These are phyloP conservation scores for Andrena flavipes DNA, from an alignment of 2,888 invertebrate species.

Conservation along the genomic window DNA sequence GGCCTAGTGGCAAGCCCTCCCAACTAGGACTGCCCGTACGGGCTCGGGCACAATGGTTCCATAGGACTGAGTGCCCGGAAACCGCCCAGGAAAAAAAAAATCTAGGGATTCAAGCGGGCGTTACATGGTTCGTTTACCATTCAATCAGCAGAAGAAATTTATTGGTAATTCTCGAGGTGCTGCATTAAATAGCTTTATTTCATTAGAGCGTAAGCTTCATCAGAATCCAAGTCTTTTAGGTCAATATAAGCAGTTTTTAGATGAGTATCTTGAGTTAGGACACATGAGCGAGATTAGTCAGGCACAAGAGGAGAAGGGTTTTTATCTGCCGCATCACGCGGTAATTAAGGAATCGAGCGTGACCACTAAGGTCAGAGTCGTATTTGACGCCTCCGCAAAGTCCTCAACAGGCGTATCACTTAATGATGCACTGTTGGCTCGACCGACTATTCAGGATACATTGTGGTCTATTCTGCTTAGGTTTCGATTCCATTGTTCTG, in stretches of 20 bases:
- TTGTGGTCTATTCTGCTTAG: too few species aligned
- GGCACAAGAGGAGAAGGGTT: background rate
- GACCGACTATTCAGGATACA: background rate
- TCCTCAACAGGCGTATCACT: background rate
- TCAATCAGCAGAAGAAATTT: background rate
- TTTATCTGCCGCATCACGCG: background rate
- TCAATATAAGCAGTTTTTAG: background rate
- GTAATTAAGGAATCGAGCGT: background rate
- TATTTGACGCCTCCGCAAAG: slow-evolving; percentile 1
- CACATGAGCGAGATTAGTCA: background rate
- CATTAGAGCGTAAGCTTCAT: background rate
- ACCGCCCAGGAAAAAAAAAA: too few species aligned
- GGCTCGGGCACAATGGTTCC: too few species aligned
- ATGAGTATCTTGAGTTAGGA: background rate
- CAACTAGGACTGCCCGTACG: too few species aligned
- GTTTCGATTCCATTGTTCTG: too few species aligned
- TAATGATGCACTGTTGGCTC: background rate
- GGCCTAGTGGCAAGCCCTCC: too few species aligned
- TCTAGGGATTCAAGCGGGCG: background rate
- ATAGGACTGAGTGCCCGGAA: too few species aligned
- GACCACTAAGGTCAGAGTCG: background rate
- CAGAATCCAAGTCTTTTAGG: background rate
- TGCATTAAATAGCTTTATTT: slow-evolving; percentile 1
- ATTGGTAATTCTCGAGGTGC: background rate
- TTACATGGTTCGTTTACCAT: background rate